phyloP scores from a whole-genome alignment of 1,140 invertebrate genomes.

The Diabrotica virgifera region DNA sequence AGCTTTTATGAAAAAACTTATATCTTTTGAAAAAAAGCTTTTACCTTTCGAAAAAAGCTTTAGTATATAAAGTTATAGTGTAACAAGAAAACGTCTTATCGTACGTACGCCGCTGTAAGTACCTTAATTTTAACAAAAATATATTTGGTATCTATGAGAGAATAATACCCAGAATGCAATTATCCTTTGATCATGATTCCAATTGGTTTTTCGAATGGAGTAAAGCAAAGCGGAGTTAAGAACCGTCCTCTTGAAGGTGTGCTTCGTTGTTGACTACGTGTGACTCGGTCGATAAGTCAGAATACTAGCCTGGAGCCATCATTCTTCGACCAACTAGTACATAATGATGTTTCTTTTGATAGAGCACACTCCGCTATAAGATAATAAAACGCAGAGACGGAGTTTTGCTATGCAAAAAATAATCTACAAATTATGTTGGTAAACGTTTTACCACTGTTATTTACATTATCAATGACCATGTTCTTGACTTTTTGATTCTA shows the following conservation, averaged over 20 bases:
- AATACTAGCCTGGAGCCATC: conserved; percentile 15
- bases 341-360: neutral
- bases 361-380: no score
- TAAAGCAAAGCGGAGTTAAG: neutral
- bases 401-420: neutral
- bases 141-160: conserved; percentile 4
- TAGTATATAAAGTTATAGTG: no score
- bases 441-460: no score
- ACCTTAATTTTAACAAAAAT: neutral
- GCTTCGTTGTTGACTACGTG: conserved; percentile 7
- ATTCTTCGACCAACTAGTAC: conserved; percentile 10
- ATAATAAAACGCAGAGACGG: neutral
- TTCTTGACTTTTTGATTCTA: no score
- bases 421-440: no score
- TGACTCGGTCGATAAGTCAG: conserved; percentile 10
- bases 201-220: conserved; percentile 8
- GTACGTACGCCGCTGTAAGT: no score
- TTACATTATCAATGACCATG: no score
- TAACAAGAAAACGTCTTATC: no score
- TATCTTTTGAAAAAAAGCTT: no score
- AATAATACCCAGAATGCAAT: neutral
- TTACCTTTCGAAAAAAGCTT: no score
- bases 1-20: no score
- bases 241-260: neutral
- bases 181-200: conserved; percentile 12